Evolutionary conservation across 2,888 invertebrate genomes (phyloP).

Genomic region (Orthosia gothica): DNA sequence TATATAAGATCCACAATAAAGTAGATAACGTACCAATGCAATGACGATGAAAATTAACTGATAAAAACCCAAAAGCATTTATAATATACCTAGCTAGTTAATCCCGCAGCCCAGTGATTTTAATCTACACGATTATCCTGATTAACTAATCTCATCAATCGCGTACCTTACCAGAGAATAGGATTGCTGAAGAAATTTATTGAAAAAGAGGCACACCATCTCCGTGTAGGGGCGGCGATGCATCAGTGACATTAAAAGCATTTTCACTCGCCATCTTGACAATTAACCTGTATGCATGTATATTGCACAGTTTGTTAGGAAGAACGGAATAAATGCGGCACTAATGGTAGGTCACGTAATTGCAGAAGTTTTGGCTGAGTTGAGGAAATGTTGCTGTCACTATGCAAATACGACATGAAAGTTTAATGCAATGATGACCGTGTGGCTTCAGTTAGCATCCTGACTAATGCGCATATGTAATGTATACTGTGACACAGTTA

Average conservation of each 20-base stretch:
- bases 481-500: constrained; percentile 4
- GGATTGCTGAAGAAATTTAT: constrained; percentile 57
- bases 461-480: constrained; percentile 17
- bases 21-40: background rate
- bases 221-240: constrained; percentile 59
- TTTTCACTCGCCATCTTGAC: constrained; percentile 63
- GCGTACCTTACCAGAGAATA: constrained; percentile 54
- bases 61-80: constrained; percentile 24
- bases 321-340: constrained; percentile 19
- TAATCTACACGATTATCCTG: constrained; percentile 57
- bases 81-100: constrained; percentile 17
- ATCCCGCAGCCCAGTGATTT: constrained; percentile 30
- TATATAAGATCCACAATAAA: background rate
- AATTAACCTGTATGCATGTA: constrained; percentile 41
- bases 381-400: constrained; percentile 11
- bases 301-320: constrained; percentile 23
- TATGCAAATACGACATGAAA: constrained; percentile 31
- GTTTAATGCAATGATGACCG: constrained; percentile 4
- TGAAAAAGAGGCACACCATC: constrained; percentile 67
- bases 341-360: constrained; percentile 24
- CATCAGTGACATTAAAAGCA: constrained; percentile 57
- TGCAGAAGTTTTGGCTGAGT: constrained; percentile 15
- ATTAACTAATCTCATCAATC: constrained; percentile 63
- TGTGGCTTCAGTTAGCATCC: background rate
- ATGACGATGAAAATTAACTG: constrained; percentile 25